Conservation (phyloP, 2,113 vertebrate genomes). For the Plecotus auritus region DNA sequence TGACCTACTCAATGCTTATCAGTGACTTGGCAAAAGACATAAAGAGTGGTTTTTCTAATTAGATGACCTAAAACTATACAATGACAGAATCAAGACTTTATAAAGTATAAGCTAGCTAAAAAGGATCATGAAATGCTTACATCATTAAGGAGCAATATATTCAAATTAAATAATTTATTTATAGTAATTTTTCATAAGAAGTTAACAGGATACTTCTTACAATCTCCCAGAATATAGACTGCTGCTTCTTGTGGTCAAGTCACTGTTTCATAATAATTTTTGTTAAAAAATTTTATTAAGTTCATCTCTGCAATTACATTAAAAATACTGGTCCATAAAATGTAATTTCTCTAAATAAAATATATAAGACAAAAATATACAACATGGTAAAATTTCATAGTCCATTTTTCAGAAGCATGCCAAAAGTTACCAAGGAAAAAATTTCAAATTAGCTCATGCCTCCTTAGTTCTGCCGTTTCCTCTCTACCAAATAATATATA, state of each 20-base stretch:
- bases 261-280: neutral
- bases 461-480: neutral
- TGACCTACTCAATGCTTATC: neutral
- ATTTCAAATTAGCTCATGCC: neutral
- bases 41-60: neutral
- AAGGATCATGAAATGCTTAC: neutral
- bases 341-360: neutral
- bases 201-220: neutral
- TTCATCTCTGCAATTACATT: neutral
- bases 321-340: conserved; percentile 11
- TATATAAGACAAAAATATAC: neutral
- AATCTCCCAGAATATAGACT: neutral
- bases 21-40: neutral
- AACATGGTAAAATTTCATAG: neutral
- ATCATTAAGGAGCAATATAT: neutral
- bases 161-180: neutral
- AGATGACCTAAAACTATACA: neutral
- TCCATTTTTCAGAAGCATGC: neutral
- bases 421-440: conserved; percentile 8
- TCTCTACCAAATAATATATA: neutral
- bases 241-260: neutral
- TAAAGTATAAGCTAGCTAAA: neutral
- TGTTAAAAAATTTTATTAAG: neutral
- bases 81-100: neutral
- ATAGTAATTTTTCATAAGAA: neutral